Base-by-base conservation (phyloP, 2,888 invertebrate genomes). In the Morpho achilles region DNA sequence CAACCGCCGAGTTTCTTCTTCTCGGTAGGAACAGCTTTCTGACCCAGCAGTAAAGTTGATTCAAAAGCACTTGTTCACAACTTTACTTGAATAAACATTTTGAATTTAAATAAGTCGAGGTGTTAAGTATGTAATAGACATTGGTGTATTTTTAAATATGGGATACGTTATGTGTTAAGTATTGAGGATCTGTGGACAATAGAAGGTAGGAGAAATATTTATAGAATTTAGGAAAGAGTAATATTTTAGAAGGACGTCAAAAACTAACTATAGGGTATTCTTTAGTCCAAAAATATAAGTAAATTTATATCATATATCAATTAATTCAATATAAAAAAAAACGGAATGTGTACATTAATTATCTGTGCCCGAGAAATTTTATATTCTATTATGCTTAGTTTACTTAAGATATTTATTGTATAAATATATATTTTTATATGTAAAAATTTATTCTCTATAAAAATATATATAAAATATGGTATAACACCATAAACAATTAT, bases 391-490 rank as follows among this genome's bases (percentile, higher is more conserved):
- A 63, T 61, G 61, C 59, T 41, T 55, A 57, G 39, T 5, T 32
- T 32, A 32, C 32, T 32, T 32, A 32, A 32, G 32, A 7, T 8
- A 45, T 53, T 52, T 52, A 43, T 16, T 45, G 39, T 2, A 8
- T 45, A 39, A 39, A 44, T 52, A 44, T 16, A 23, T 22, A 40
- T 8, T 32, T 48, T 42, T 48, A 42, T 43, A 46, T 52, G 52
- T 57, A 53, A 55, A 61, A 39, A 54, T 50, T 46, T 54, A 51
- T 44, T 47, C 46, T 58, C 50, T 59, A 58, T 22, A 62, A 59
- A 64, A 59, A 62, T 62, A 60, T 60, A 60, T 56, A 63, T 50
- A 58, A 64, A 58, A 64, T 64, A 64, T 61, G 62, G 62, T 62
- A 47, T 56, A 43, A 50, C 53, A 64, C 60, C 62, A 62, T 62